A percentile compares a stretch with the other conserved stretches of the same genome.
phyloP scores from a whole-genome alignment of 2,113 vertebrate species.

The pig (Sus scrofa) region T2T-Sscrofa CM000826.6:109696001-109696500 shows the following conservation, averaged over 20 bases:
- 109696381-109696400: not conserved
- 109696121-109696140: not conserved
- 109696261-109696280: not conserved
- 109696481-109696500: not conserved
- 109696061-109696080: not conserved
- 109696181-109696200: conserved; percentile 7
- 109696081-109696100: not conserved
- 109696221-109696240: not conserved
- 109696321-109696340: not conserved
- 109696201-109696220: not conserved
- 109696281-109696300: not conserved
- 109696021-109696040: not conserved
- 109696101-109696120: not conserved
- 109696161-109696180: not conserved
- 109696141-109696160: not conserved
- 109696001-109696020: not conserved
- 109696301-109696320: not conserved
- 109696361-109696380: not conserved
- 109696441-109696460: not conserved
- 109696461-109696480: not conserved
- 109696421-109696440: not conserved
- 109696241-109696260: not conserved
- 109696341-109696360: not conserved
- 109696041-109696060: too few relatives aligned
- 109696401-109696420: not conserved